Evolutionary conservation across 2,113 vertebrate species (phyloP).

Genomic region (human): DNA sequence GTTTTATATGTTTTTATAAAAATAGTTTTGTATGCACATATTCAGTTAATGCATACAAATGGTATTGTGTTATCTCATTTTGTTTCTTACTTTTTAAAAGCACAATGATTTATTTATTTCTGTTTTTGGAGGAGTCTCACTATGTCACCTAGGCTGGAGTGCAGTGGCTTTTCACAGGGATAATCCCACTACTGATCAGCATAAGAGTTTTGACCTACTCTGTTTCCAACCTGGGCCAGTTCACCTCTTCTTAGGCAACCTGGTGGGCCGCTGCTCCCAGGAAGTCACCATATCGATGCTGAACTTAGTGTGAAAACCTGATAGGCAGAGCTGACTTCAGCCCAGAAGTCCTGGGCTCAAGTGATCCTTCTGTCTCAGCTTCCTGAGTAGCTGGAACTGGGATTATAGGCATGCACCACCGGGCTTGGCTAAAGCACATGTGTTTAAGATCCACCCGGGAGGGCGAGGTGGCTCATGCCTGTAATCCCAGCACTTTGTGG

Average conservation of each 20-base stretch:
- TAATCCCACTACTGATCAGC: not conserved
- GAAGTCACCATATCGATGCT: not conserved
- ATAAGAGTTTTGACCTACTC: not conserved
- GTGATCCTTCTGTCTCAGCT: not conserved
- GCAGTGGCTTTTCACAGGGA: not conserved
- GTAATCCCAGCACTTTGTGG: no score
- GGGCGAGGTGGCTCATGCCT: no score
- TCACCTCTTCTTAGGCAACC: not conserved
- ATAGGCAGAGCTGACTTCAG: not conserved
- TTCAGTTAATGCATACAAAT: not conserved
- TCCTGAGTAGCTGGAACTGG: not conserved
- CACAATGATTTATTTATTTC: not conserved
- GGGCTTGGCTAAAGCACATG: not conserved
- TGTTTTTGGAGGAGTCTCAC: not conserved
- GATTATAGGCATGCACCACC: not conserved
- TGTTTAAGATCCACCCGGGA: not conserved
- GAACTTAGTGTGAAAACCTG: not conserved
- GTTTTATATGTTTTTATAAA: not conserved
- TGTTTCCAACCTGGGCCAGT: not conserved
- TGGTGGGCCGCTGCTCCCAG: not conserved
- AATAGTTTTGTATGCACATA: not conserved
- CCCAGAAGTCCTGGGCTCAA: not conserved
- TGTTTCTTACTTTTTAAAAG: not conserved
- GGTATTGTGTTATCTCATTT: not conserved
- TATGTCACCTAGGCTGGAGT: not conserved